These are phyloP conservation scores for Galeopsomyia nigrocyanea DNA, from an alignment of 2,888 invertebrate genomes.

Conservation along the genomic window DNA sequence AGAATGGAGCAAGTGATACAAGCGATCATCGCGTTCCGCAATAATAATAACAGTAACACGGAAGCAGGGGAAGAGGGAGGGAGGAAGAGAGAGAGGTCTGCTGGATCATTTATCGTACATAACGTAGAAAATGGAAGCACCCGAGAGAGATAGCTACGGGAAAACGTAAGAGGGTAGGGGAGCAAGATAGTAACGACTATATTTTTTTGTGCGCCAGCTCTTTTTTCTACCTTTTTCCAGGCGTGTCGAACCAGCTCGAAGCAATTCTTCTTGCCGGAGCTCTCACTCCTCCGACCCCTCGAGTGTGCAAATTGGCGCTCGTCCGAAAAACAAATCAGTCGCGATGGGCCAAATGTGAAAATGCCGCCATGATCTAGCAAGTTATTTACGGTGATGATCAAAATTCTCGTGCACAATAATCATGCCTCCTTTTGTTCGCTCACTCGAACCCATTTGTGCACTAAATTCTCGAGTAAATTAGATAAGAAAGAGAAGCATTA, in stretches of 20 bases:
- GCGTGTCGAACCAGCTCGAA: neutral
- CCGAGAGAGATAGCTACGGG: neutral
- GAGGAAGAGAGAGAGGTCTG: neutral
- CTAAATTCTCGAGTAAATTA: too few species aligned
- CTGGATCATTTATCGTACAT: conserved; percentile 33
- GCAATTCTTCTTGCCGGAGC: conserved; percentile 27
- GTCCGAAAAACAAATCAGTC: conserved; percentile 37
- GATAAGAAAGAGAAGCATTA: too few species aligned
- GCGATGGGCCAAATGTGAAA: neutral
- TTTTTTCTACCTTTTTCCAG: conserved; percentile 1
- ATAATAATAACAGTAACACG: conserved; percentile 4
- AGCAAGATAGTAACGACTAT: conserved; percentile 30
- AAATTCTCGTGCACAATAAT: too few species aligned
- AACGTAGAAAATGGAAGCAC: conserved; percentile 35
- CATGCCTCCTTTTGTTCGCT: too few species aligned
- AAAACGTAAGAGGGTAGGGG: conserved; percentile 1
- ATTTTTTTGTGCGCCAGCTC: conserved; percentile 25
- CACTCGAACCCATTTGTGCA: too few species aligned
- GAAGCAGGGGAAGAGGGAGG: neutral
- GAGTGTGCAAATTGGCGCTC: conserved; percentile 36
- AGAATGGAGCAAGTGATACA: conserved; percentile 14
- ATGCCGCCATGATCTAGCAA: too few species aligned
- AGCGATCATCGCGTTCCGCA: conserved; percentile 7
- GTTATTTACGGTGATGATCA: too few species aligned
- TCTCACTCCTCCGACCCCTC: conserved; percentile 18